Evolutionary conservation across 2,113 vertebrate species (phyloP).

Genomic region (Oreochromis niloticus): DNA sequence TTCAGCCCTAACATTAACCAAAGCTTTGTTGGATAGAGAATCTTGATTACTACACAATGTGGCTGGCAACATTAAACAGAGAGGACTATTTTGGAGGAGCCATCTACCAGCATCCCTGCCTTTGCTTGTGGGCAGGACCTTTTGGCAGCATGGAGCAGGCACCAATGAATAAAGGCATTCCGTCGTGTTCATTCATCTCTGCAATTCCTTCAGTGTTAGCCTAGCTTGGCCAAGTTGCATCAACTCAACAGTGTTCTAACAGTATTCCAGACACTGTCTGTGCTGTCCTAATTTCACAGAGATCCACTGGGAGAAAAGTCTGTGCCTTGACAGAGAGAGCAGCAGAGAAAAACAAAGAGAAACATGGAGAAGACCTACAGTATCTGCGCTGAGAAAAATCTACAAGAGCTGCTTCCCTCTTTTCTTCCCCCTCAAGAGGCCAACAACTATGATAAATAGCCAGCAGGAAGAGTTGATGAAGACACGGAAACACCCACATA

Average conservation of each 20-base stretch:
- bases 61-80: neutral
- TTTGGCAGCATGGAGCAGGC: no score
- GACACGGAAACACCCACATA: neutral
- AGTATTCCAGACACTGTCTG: neutral
- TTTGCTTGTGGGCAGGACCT: no score
- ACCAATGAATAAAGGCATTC: no score
- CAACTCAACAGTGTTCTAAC: neutral
- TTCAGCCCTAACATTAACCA: neutral
- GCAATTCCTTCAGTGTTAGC: no score
- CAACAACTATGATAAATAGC: conserved; percentile 43
- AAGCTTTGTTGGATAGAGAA: rapidly evolving
- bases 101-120: no score
- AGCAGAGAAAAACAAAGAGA: conserved; percentile 14
- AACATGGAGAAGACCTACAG: neutral
- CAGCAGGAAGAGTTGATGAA: conserved; percentile 3
- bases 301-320: neutral
- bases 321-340: neutral
- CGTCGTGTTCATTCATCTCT: no score
- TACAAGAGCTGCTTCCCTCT: neutral
- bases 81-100: neutral
- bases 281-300: conserved; percentile 4
- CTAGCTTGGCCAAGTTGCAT: no score
- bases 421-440: conserved; percentile 1
- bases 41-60: neutral
- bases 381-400: neutral